A percentile compares a stretch with the other conserved stretches of the same genome.
These are phyloP conservation scores for Coenonympha glycerion DNA, from an alignment of 2,888 invertebrate species.

Conservation along the genomic window DNA sequence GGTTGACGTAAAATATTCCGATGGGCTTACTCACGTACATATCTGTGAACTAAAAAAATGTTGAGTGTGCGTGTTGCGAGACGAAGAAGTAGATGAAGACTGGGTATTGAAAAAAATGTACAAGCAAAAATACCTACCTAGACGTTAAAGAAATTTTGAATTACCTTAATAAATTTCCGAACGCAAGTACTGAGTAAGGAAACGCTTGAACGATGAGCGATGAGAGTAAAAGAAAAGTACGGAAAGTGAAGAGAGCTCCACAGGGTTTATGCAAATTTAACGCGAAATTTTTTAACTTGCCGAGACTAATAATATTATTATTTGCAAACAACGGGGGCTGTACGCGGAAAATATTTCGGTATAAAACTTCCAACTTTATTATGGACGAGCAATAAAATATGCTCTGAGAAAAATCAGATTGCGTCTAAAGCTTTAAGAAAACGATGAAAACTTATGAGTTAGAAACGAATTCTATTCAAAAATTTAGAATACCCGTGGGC, in stretches of 20 bases:
- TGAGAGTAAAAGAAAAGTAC: conserved; percentile 53
- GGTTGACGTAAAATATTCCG: no score
- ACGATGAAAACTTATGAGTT: conserved; percentile 23
- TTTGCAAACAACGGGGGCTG: conserved; percentile 60
- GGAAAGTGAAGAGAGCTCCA: conserved; percentile 52
- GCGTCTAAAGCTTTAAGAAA: conserved; percentile 25
- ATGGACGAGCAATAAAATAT: conserved; percentile 37
- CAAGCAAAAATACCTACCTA: no score
- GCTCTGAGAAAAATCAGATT: no score
- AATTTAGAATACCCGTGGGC: no score
- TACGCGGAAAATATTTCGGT: conserved; percentile 47
- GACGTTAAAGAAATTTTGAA: conserved; percentile 23
- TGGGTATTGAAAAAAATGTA: no score
- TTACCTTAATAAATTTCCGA: conserved; percentile 27
- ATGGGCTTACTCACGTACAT: no score
- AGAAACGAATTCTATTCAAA: no score
- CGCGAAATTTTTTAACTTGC: conserved; percentile 62
- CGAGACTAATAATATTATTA: conserved; percentile 62
- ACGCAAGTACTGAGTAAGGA: conserved; percentile 47
- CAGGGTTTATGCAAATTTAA: conserved; percentile 71
- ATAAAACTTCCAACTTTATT: conserved; percentile 30
- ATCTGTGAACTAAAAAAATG: no score
- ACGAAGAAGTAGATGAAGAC: no score
- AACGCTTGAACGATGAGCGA: conserved; percentile 51
- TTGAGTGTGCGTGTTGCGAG: no score